Evolutionary conservation across 2,797 vertebrate species (phyloP), one percentile per base, ranked within the genome.

Genomic region (Percopsis omiscomaycus): DNA sequence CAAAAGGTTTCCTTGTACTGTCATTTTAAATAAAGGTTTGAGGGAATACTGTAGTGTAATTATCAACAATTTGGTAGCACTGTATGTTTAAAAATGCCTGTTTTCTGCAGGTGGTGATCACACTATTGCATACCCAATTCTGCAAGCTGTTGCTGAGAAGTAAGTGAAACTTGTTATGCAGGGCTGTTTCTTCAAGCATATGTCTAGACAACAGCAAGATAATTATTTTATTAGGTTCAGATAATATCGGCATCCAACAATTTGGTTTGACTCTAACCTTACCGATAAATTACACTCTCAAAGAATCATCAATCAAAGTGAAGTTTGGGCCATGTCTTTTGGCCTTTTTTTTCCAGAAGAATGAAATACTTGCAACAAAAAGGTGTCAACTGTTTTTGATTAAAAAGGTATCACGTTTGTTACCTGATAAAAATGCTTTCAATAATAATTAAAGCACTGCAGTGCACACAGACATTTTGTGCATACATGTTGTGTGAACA

Each of bases 71-170:
- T 30, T 16, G 2, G 29, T 8, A 30, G 12, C 0, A 13, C 49
- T 71, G 1, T 16, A 15, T 22, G 0, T 68, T 62, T 14, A 71
- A 3, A 8, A 48, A 3, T 15, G 65, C 27, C 77, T 74, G 59
- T 30, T 75, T 14, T 77, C 60, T 57, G 66, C 82, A 98, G 97
- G 97, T 66, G 97, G 96, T 0, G 96, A 98, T 83, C 96, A 98
- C 88, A 98, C 95, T 0, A 94, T 98, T 68, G 93, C 95, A 0
- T 98, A 98, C 64, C 96, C 96, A 2, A 96, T 98, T 80, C 89
- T 99, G 28, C 96, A 98, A 84, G 95, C 95, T 0, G 60, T 98
- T 44, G 94, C 93, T 37, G 91, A 94, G 75, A 94, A 92, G 97
- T 98, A 88, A 92, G 94, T 84, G 1, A 6, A 5, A 11, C 4